Percentiles rank a stretch among this genome's conserved stretches.
These are phyloP conservation scores for Eurypyga helias DNA, from an alignment of 2,113 vertebrate genomes.

Conservation along the genomic window DNA sequence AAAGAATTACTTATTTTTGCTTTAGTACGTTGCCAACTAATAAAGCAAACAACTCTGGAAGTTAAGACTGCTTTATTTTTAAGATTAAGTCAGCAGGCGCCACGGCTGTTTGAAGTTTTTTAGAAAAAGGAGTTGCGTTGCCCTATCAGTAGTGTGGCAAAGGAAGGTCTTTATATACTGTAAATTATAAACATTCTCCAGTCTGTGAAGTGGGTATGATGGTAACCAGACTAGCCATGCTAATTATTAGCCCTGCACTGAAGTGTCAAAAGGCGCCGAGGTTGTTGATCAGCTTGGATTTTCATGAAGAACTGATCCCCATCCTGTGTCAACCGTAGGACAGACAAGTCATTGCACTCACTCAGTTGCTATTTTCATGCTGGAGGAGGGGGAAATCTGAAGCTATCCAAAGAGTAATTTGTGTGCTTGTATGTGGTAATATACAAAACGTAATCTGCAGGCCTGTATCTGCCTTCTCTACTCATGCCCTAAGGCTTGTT, in stretches of 20 bases:
- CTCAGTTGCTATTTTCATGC: neutral
- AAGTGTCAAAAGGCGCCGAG: neutral
- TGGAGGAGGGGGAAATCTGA: neutral
- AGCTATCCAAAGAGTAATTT: neutral
- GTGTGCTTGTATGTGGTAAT: neutral
- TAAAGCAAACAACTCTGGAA: neutral
- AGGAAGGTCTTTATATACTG: neutral
- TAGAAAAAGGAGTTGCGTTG: neutral
- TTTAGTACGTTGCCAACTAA: neutral
- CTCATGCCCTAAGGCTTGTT: neutral
- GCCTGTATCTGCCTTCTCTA: neutral
- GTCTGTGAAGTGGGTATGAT: neutral
- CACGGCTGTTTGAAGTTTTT: neutral
- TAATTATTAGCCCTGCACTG: neutral
- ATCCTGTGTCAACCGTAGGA: neutral
- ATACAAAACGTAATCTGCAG: neutral
- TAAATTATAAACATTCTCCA: neutral
- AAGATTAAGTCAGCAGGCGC: neutral
- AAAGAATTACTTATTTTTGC: neutral
- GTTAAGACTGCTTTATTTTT: neutral
- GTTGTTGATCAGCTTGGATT: conserved; percentile 1
- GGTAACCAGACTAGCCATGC: neutral
- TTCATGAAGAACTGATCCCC: neutral
- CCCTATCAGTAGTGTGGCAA: neutral
- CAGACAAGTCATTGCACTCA: neutral